Conservation (phyloP, 2,113 vertebrate species). For the Camelus dromedarius region DNA sequence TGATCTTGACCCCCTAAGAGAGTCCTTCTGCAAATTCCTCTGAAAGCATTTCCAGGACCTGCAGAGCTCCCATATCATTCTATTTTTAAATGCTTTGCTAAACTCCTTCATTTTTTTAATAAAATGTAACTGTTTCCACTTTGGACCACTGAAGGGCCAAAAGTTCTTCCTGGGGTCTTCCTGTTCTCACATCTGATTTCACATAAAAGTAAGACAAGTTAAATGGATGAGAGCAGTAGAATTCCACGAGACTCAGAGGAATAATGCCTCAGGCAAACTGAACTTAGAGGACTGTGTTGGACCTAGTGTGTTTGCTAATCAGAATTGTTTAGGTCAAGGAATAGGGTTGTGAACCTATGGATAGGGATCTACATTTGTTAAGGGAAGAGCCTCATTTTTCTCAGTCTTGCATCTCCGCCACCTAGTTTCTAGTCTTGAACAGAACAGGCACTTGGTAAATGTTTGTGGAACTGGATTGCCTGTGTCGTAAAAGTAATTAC, state of each 20-base stretch:
- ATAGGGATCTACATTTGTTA: background rate
- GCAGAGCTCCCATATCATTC: constrained; percentile 63
- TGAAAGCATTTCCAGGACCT: constrained; percentile 62
- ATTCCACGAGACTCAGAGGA: constrained; percentile 51
- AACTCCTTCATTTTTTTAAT: constrained; percentile 77
- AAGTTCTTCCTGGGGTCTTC: constrained; percentile 68
- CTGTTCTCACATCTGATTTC: constrained; percentile 70
- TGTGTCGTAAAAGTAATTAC: constrained; percentile 62
- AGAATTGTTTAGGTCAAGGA: constrained; percentile 37
- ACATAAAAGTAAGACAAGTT: constrained; percentile 69
- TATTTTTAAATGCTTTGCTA: constrained; percentile 65
- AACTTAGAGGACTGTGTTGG: constrained; percentile 16
- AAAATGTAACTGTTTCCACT: constrained; percentile 72
- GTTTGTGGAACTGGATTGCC: constrained; percentile 65
- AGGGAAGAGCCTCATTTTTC: background rate
- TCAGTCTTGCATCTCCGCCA: background rate
- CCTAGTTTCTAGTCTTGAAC: background rate
- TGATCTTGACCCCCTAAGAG: constrained; percentile 62
- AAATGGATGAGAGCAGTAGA: constrained; percentile 57
- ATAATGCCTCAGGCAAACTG: constrained; percentile 3
- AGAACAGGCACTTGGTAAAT: constrained; percentile 56
- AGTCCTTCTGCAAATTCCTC: constrained; percentile 65
- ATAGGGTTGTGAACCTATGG: background rate
- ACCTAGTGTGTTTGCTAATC: constrained; percentile 15
- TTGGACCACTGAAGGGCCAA: constrained; percentile 63